These are phyloP conservation scores for Zaprionus vittiger DNA, from an alignment of 1,140 invertebrate species.

Conservation along the genomic window DNA sequence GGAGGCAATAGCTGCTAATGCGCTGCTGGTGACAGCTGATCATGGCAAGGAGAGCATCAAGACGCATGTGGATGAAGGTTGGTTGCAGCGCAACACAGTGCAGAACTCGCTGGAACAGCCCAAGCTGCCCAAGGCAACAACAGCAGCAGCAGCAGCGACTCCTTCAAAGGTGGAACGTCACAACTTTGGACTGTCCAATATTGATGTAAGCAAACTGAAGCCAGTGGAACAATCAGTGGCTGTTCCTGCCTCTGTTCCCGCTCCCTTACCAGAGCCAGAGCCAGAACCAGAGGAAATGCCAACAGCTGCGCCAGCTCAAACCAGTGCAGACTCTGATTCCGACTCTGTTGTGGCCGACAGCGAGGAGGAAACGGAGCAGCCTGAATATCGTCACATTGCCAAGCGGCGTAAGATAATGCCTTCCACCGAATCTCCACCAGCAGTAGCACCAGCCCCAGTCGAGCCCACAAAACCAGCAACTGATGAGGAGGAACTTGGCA, in stretches of 20 bases:
- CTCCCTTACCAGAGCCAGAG: not conserved
- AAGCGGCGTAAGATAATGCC: slow-evolving; percentile 65
- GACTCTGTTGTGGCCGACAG: slow-evolving; percentile 80
- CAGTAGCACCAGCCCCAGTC: not conserved
- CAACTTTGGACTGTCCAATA: slow-evolving; percentile 64
- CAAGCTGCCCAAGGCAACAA: not conserved
- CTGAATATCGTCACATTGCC: slow-evolving; percentile 67
- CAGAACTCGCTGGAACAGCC: slow-evolving; percentile 49
- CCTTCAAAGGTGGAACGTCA: slow-evolving; percentile 37
- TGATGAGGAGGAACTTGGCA: slow-evolving; percentile 2
- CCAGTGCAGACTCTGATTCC: slow-evolving; percentile 55
- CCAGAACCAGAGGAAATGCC: not conserved
- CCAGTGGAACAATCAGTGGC: not conserved
- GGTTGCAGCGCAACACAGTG: slow-evolving; percentile 66
- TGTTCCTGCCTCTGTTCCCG: not conserved
- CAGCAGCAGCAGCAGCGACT: not conserved
- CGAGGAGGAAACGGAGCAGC: slow-evolving; percentile 66
- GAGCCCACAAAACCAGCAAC: not conserved
- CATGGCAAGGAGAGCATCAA: slow-evolving; percentile 60
- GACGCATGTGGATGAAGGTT: slow-evolving; percentile 73
- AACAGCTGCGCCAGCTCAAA: not conserved
- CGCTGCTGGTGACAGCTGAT: slow-evolving; percentile 38
- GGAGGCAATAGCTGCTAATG: slow-evolving; percentile 43
- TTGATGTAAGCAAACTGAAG: slow-evolving; percentile 67
- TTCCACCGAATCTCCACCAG: slow-evolving; percentile 8